Base-by-base conservation (phyloP, 2,797 vertebrate genomes). In the Phoxinus dragarum region DNA sequence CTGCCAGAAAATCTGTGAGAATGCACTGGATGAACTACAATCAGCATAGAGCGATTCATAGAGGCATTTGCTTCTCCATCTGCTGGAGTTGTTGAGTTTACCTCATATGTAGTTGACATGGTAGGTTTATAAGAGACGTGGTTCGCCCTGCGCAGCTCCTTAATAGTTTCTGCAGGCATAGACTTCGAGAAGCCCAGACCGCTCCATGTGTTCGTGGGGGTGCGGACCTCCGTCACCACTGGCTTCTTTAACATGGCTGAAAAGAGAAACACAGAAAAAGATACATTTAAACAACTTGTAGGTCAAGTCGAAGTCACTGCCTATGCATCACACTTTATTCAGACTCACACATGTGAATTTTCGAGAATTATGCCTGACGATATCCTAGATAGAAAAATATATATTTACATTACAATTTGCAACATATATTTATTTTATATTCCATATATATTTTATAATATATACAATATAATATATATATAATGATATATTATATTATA, bases 171-270 rank as follows among this genome's bases (percentile, higher is more conserved):
- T 1, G 97, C 96, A 21, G 97, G 97, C 97, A 97, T 97, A 27
- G 97, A 97, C 87, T 97, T 97, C 61, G 97, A 97, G 91, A 97
- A 97, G 0, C 97, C 97, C 80, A 97, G 94, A n/a, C 97, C 97
- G 54, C 96, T 97, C 97, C 97, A 97, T 0, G 96, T 97, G 69
- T 97, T 97, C 56, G 97, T 97, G 77, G 97, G 97, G 0, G 96
- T 97, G 84, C 97, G 95, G 64, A 97, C 96, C 92, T 97, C 97
- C 0, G 96, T 97, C 82, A 97, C 96, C 88, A 97, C 96, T 6
- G 97, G 97, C 78, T 97, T 97, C 92, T 97, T 97, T 74, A 97
- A 91, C 97, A 97, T 97, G 52, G 97, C 97, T 97, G 59, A 85
- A 38, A 27, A 82, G 3, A 66, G 19, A 64, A 56, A 71, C 44